Evolutionary conservation across 1,140 invertebrate genomes (phyloP), one percentile per base, ranked within the genome.

Genomic region (Solenopsis invicta): DNA sequence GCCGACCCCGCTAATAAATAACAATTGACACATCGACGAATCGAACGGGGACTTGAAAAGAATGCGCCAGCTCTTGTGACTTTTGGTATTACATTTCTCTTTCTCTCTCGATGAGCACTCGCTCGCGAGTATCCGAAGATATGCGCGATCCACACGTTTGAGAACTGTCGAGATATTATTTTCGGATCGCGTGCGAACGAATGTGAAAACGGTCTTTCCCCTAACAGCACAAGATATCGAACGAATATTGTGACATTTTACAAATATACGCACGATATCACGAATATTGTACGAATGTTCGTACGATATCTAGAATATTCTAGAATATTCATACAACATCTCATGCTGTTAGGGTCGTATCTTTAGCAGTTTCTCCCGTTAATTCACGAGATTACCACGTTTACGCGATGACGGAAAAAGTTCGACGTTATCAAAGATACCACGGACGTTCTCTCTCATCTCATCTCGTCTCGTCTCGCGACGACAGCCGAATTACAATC

Each of bases 401-500:
- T 80, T n/a, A n/a, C 34, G 29, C 21, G 18, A 18, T 6, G 8
- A 16, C 62, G 61, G 13, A 2, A 59, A 61, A 1, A 75, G 29
- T 29, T 84, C 69, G 12, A 84, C 69, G 2, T 29, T 16, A 75
- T 75, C 74, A 29, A 29, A 29, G 29, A 29, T 29, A 29, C 54
- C 80, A 61, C 24, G 56, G 56, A 72, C 34, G 21, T 41, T 24
- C 12, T 69, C 12, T 69, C 29, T 29, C 29, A 29, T 29, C 29
- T 29, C 29, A 29, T 29, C 18, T 69, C 45, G 13, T 48, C 10
- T 56, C 16, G 21, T 29, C 41, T 29, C 21, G 54, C 52, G 37
- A 81, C 18, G 48, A 50, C 37, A 64, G 18, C 61, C 59, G 62
- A 61, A 69, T 66, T 75, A 89, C 75, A 86, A 84, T 84, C 48